Base-by-base conservation (phyloP, 1,140 invertebrate species). In the Grapholita molesta region DNA sequence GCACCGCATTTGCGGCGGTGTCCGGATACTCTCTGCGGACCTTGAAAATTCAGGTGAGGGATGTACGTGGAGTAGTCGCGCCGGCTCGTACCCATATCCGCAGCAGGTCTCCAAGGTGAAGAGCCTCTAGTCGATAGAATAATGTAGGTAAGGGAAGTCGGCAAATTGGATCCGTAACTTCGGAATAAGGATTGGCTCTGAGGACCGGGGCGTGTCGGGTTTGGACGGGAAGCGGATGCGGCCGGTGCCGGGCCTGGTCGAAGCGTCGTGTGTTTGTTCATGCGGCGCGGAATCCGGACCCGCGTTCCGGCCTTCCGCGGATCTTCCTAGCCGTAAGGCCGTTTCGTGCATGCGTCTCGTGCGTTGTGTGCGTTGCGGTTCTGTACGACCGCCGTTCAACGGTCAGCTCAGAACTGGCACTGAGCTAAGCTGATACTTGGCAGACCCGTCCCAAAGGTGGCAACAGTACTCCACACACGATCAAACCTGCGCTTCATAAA, bases 111-210 rank as follows among this genome's bases (percentile, higher is more conserved):
- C 95, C 95, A 95, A 96, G 96, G 95, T 96, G 93, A 95, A 95
- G 92, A 96, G 95, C 95, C 96, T 96, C 95, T 96, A 95, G 95
- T 96, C 94, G 95, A 96, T 96, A 95, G 95, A 96, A 93, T 94
- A 96, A 96, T 96, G 95, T 96, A 96, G 95, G 94, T 96, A 96
- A 96, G 95, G 95, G 94, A 96, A 96, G 95, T 96, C 94, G 94
- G 84, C 84, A 86, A 86, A 84, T 81, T 83, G 71, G 83, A 85
- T 96, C 78, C 82, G 81, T 86, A 89, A 86, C 85, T 88, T 89
- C 86, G 84, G 85, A 79, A 89, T 80, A 89, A 89, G 94, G 94
- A 93, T 95, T 95, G 94, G 94, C 94, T 95, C 95, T 95, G 94
- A 94, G 93, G 94, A 93, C 92, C 92, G 93, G 92, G 94, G 88